Conservation (phyloP, 2,888 invertebrate genomes). For the Pediacus dermestoides region DNA sequence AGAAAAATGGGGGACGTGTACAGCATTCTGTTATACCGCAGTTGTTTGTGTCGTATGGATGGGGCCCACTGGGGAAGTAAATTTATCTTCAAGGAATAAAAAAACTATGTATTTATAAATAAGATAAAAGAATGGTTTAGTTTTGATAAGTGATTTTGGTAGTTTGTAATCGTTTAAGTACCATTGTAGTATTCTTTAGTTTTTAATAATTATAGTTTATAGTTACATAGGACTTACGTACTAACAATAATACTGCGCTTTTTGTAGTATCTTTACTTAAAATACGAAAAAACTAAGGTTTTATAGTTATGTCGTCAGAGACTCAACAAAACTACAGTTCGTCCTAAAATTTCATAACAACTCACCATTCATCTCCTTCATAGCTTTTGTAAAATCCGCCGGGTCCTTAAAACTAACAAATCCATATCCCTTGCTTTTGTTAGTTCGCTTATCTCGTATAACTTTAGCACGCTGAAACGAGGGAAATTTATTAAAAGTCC, state of each 20-base stretch:
- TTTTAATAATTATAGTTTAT: too few relatives aligned
- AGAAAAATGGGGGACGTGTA: slow-evolving; percentile 18
- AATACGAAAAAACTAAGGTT: neutral
- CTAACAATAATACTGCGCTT: too few relatives aligned
- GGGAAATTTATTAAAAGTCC: slow-evolving; percentile 91
- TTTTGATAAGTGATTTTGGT: too few relatives aligned
- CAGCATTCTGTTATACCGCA: slow-evolving; percentile 52
- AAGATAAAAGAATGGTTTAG: too few relatives aligned
- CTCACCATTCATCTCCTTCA: slow-evolving; percentile 99
- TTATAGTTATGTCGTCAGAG: slow-evolving; percentile 3
- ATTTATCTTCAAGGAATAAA: too few relatives aligned
- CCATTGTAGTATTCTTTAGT: too few relatives aligned
- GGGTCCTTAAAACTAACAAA: slow-evolving; percentile 98
- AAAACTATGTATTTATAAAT: too few relatives aligned
- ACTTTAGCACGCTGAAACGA: slow-evolving; percentile 95
- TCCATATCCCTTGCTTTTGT: slow-evolving; percentile 98
- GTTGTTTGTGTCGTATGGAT: slow-evolving; percentile 54
- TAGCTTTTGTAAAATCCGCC: slow-evolving; percentile 94
- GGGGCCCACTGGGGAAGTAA: slow-evolving; percentile 52
- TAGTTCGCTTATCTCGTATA: slow-evolving; percentile 91
- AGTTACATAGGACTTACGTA: too few relatives aligned
- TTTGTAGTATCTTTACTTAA: too few relatives aligned
- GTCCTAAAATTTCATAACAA: too few relatives aligned
- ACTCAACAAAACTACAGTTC: too few relatives aligned
- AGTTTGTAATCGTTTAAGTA: too few relatives aligned